phyloP scores from a whole-genome alignment of 2,888 invertebrate genomes.

The Pammene aurita region DNA sequence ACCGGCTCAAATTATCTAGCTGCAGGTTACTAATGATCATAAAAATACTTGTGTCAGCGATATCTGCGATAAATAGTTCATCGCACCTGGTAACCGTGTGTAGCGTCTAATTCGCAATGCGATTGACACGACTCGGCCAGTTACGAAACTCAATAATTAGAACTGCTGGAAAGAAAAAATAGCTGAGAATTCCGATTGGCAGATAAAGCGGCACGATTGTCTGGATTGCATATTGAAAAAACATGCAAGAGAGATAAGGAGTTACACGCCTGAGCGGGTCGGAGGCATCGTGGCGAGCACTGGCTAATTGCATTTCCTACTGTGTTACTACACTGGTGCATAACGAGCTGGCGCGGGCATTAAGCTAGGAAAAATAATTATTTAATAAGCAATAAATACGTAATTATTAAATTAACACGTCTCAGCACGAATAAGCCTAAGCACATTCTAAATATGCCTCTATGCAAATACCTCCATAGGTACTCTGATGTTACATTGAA shows the following conservation, averaged over 20 bases:
- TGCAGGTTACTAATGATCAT: slow-evolving; percentile 37
- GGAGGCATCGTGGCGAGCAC: slow-evolving; percentile 71
- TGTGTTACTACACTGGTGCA: slow-evolving; percentile 70
- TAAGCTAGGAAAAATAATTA: slow-evolving; percentile 44
- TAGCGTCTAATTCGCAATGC: slow-evolving; percentile 52
- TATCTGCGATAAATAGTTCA: slow-evolving; percentile 38
- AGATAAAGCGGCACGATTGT: slow-evolving; percentile 78
- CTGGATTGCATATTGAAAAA: slow-evolving; percentile 82
- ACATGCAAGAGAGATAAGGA: slow-evolving; percentile 82
- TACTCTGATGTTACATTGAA: no score
- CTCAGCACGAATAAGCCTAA: slow-evolving; percentile 10
- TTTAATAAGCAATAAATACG: slow-evolving; percentile 31
- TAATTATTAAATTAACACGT: slow-evolving; percentile 33
- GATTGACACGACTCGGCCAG: slow-evolving; percentile 75
- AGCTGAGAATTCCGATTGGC: slow-evolving; percentile 79
- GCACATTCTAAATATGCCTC: no score
- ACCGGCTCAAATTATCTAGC: slow-evolving; percentile 36
- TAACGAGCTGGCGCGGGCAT: slow-evolving; percentile 53
- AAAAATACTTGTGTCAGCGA: slow-evolving; percentile 38
- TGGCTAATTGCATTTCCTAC: slow-evolving; percentile 81
- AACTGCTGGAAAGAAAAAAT: slow-evolving; percentile 75
- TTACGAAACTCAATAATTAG: slow-evolving; percentile 81
- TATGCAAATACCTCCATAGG: no score
- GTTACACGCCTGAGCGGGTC: slow-evolving; percentile 77
- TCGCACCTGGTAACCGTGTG: slow-evolving; percentile 34